Conservation (phyloP, 2,797 vertebrate genomes). For the Peromyscus eremicus region DNA sequence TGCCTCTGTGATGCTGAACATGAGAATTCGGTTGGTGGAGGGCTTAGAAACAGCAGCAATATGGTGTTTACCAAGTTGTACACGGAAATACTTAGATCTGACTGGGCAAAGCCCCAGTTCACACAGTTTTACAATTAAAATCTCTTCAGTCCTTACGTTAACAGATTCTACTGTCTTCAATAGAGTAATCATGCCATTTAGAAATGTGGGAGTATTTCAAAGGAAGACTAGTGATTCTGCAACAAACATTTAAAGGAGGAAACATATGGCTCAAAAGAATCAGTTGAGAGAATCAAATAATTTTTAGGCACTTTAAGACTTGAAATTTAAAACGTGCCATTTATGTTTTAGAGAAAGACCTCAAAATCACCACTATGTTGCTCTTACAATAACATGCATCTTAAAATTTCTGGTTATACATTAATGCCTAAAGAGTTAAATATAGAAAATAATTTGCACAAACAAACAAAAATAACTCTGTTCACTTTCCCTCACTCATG, state of each 20-base stretch:
- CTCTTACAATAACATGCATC: conserved; percentile 79
- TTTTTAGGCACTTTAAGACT: conserved; percentile 88
- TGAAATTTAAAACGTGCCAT: conserved; percentile 87
- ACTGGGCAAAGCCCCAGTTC: conserved; percentile 64
- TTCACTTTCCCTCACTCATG: conserved; percentile 78
- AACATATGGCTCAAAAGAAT: conserved; percentile 84
- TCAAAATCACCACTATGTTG: conserved; percentile 81
- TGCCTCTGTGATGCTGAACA: conserved; percentile 80
- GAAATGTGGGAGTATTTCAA: conserved; percentile 68
- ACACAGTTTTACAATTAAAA: conserved; percentile 68
- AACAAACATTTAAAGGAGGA: conserved; percentile 83
- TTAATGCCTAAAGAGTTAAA: conserved; percentile 82
- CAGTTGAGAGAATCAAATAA: conserved; percentile 81
- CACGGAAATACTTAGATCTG: conserved; percentile 75
- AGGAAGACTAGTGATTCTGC: conserved; percentile 87
- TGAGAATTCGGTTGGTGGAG: conserved; percentile 75
- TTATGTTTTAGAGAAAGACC: conserved; percentile 84
- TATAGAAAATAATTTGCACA: conserved; percentile 83
- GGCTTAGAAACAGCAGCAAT: conserved; percentile 81
- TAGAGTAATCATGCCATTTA: conserved; percentile 74
- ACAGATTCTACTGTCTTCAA: conserved; percentile 76
- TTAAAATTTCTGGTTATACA: conserved; percentile 80
- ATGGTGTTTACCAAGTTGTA: conserved; percentile 76
- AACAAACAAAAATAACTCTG: conserved; percentile 79
- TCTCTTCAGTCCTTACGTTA: conserved; percentile 68